These are phyloP conservation scores for Cheilosia scutellata DNA, from an alignment of 2,888 invertebrate species.

Conservation along the genomic window DNA sequence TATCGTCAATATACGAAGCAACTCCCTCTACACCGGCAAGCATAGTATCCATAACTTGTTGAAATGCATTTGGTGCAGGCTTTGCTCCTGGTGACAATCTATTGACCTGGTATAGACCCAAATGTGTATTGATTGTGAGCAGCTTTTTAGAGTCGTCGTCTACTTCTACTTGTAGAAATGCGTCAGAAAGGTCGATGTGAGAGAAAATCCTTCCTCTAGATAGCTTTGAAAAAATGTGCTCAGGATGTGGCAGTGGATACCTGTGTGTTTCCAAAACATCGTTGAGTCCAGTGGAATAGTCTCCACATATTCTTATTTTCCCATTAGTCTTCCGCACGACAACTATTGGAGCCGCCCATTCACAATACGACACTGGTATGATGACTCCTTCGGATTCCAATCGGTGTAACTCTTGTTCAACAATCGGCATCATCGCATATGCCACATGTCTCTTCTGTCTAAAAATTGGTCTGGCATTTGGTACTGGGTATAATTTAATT, in stretches of 20 bases:
- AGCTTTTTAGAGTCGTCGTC: conserved; percentile 19
- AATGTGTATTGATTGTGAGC: background rate
- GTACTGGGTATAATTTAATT: background rate
- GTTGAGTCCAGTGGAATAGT: conserved; percentile 40
- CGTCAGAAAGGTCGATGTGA: conserved; percentile 67
- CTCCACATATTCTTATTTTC: background rate
- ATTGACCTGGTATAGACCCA: conserved; percentile 28
- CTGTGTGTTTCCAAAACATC: conserved; percentile 63
- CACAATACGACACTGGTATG: background rate
- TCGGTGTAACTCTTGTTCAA: too few species aligned
- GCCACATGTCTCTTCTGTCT: background rate
- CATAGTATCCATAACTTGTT: conserved; percentile 69
- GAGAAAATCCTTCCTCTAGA: conserved; percentile 30
- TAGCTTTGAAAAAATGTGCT: conserved; percentile 20
- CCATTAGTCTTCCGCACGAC: background rate
- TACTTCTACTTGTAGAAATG: conserved; percentile 68
- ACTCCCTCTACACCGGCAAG: conserved; percentile 51
- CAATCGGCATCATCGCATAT: background rate
- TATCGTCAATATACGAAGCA: conserved; percentile 61
- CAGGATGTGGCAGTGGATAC: conserved; percentile 66
- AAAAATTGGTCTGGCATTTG: background rate
- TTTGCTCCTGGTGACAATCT: conserved; percentile 53
- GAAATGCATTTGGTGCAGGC: conserved; percentile 66
- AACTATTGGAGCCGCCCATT: background rate
- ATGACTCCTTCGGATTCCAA: background rate